Base-by-base conservation (phyloP, 2,113 vertebrate genomes). In the Picathartes gymnocephalus region DNA sequence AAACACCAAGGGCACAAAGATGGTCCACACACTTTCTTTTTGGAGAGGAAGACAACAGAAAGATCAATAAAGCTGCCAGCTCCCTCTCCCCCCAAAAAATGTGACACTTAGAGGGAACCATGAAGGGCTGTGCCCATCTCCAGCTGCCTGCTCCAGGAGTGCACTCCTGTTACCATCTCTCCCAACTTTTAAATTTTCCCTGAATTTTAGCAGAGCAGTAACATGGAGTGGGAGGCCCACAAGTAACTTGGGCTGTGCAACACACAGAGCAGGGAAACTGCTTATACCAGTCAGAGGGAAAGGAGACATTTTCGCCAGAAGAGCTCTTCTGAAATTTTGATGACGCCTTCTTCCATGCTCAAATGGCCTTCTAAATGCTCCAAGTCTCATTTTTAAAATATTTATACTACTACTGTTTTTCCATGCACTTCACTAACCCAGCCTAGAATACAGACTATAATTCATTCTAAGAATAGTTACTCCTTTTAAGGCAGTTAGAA, bases 21-120 rank as follows among this genome's bases (percentile, higher is more conserved):
- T 20, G n/a, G 12, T 37, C 27, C 47, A 58, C 2, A 2, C 20
- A 1, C 7, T 53, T 66, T 47, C 44, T 24, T 86, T 61, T 13
- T 11, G 33, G 48, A 69, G 54, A 42, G 42, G 39, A 44, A 66
- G 21, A 18, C 35, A 73, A 28, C 5, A 51, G n/a, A 33, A 72
- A 53, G 35, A 62, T 14, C 45, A 50, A 35, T 4, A 31, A 42
- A 70, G n/a, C n/a, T 48, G 76, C 25, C 45, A 69, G 58, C 62
- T 21, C 6, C 6, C 4, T 39, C 39, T 19, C 20, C 18, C 25
- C 7, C 16, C 3, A 3, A 7, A 42, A 72, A 37, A 5, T 0
- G 10, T 14, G 47, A 44, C 13, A 15, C 11, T 48, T 19, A 4
- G 14, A 91, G 15, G 27, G 37, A 77, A 23, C 21, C 27, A 6